A percentile compares a stretch with the other conserved stretches of the same genome.
Conservation (phyloP, 2,797 vertebrate species). For the Odontamblyopus lacepedii region DNA sequence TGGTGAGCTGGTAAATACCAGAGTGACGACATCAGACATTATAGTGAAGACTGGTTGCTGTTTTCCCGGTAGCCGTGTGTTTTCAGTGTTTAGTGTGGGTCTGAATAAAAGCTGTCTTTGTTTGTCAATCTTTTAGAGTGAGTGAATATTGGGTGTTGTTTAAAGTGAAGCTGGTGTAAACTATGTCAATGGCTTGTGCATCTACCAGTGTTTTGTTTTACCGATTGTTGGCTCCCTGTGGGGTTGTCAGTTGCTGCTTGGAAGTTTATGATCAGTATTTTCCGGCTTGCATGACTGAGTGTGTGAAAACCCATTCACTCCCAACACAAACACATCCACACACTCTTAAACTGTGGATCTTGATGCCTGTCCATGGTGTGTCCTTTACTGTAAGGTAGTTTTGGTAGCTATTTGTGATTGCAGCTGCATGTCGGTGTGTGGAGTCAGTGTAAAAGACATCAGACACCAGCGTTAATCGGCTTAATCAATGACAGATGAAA, state of each 20-base stretch:
- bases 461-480: constrained; percentile 79
- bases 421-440: constrained; percentile 70
- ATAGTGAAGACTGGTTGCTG: background rate
- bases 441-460: constrained; percentile 77
- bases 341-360: constrained; percentile 61
- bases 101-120: constrained; percentile 39
- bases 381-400: constrained; percentile 65
- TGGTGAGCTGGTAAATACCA: constrained; percentile 70
- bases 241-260: constrained; percentile 74
- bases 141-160: constrained; percentile 22
- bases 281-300: constrained; percentile 80
- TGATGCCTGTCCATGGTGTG: constrained; percentile 74
- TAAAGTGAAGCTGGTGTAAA: constrained; percentile 19
- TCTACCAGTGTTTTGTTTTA: constrained; percentile 35
- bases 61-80: constrained; percentile 57
- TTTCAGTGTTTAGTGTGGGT: constrained; percentile 49
- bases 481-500: constrained; percentile 81
- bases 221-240: constrained; percentile 54
- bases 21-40: constrained; percentile 70
- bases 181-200: constrained; percentile 35
- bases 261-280: constrained; percentile 83
- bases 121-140: constrained; percentile 27
- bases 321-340: constrained; percentile 66
- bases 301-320: constrained; percentile 82
- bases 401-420: constrained; percentile 70